Evolutionary conservation across 2,888 invertebrate genomes (phyloP).

Genomic region (Hydraecia micacea): DNA sequence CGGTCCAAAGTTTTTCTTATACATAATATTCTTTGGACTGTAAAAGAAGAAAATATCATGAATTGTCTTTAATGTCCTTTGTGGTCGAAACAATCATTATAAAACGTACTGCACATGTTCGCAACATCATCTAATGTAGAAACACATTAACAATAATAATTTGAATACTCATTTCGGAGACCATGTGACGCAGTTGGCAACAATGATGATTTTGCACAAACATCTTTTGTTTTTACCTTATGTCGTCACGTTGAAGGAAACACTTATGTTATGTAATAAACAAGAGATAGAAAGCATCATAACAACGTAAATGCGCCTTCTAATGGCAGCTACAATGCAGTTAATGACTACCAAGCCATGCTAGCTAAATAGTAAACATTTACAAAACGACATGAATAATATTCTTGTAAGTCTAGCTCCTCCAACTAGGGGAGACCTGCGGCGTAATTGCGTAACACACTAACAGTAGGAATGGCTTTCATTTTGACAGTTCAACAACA

Average conservation of each 20-base stretch:
- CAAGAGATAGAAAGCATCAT: conserved; percentile 3
- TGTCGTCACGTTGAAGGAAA: neutral
- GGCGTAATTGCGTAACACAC: too few relatives aligned
- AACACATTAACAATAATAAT: conserved; percentile 17
- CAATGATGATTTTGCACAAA: conserved; percentile 28
- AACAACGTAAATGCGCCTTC: neutral
- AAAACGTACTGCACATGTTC: neutral
- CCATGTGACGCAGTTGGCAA: conserved; percentile 8
- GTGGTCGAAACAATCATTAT: too few relatives aligned
- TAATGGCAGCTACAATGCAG: neutral
- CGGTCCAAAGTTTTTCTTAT: too few relatives aligned
- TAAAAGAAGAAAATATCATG: too few relatives aligned
- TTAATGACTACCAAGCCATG: neutral
- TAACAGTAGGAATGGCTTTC: too few relatives aligned
- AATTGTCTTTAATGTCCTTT: too few relatives aligned
- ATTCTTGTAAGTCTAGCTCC: too few relatives aligned
- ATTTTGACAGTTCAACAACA: too few relatives aligned
- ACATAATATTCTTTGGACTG: too few relatives aligned
- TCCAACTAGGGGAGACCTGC: too few relatives aligned
- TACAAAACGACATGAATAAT: too few relatives aligned
- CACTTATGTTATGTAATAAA: conserved; percentile 8
- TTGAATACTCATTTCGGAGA: conserved; percentile 32
- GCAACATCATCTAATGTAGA: neutral
- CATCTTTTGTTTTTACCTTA: conserved; percentile 7
- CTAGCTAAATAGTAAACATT: too few relatives aligned